These are phyloP conservation scores for Hypena proboscidalis DNA, from an alignment of 2,888 invertebrate species.

Conservation along the genomic window DNA sequence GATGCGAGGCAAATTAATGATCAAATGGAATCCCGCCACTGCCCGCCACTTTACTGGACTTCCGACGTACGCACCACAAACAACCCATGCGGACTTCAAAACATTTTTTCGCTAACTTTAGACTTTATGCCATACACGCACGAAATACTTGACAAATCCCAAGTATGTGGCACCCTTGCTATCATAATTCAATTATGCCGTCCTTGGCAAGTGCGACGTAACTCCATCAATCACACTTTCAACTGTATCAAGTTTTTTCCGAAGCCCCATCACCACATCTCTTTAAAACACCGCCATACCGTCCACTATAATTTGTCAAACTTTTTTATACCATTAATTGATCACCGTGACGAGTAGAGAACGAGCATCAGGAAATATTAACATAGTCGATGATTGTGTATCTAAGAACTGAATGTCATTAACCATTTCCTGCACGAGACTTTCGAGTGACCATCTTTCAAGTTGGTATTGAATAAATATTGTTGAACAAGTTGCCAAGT, in stretches of 20 bases:
- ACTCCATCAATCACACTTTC: constrained; percentile 80
- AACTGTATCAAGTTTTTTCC: constrained; percentile 79
- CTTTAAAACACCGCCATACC: constrained; percentile 61
- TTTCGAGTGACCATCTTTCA: constrained; percentile 74
- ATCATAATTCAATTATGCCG: constrained; percentile 78
- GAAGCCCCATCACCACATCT: constrained; percentile 59
- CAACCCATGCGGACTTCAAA: constrained; percentile 39
- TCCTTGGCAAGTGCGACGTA: constrained; percentile 65
- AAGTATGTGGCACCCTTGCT: constrained; percentile 60
- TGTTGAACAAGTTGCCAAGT: constrained; percentile 79
- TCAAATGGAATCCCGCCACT: constrained; percentile 70
- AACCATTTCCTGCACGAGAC: constrained; percentile 77
- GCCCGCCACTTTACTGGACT: constrained; percentile 57
- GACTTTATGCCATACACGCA: constrained; percentile 52
- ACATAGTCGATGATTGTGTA: constrained; percentile 70
- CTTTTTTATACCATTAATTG: constrained; percentile 76
- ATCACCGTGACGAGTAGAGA: constrained; percentile 58
- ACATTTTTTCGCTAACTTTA: constrained; percentile 45
- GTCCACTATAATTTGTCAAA: constrained; percentile 74
- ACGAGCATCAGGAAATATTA: constrained; percentile 62
- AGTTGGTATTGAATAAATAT: constrained; percentile 80
- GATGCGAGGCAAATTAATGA: constrained; percentile 78
- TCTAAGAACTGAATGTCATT: constrained; percentile 79
- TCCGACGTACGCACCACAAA: constrained; percentile 56
- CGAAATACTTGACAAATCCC: constrained; percentile 52